Base-by-base conservation (phyloP, 1,140 invertebrate species). In the Caerostris extrusa region DNA sequence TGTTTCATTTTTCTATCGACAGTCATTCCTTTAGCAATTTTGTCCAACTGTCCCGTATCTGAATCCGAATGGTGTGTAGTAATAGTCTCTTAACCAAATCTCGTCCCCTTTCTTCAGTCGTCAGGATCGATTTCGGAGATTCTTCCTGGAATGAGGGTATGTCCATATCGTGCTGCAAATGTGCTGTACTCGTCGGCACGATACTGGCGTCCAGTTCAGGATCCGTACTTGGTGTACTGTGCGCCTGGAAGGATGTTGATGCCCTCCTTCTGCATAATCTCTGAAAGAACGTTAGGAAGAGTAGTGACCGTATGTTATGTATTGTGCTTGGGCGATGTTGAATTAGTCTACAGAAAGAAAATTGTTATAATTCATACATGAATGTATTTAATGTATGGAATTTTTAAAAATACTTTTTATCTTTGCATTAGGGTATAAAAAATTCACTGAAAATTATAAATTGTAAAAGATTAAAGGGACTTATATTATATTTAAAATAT, bases 281-380 rank as follows among this genome's bases (percentile, higher is more conserved):
- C 95, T 34, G 96, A 96, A 3, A 97, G 95, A 34, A 97, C 95
- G n/a, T 96, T 95, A 3, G 97, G 97, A 3, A 97, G 95, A n/a
- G 94, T 96, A 97, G 95, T 97, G 96, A 12, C 95, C 96, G 95
- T 96, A 97, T 6, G 96, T 96, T 67, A 97, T 95, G 91, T 96
- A 96, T 95, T 97, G 96, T 53, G 96, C 95, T 69, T 95, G 91
- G 14, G 95, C 95, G 50, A 95, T 95, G 81, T 95, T 91, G 58
- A 95, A n/a, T 94, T 12, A 95, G 91, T 61, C 95, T 95, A 19
- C 6, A 34, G 64, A 88, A 7, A 53, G 60, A 90, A 10, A 83
- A 81, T 88, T 89, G 34, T 53, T 10, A 34, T 34, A 34, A 34
- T 34, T 34, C 34, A 34, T 34, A 34, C 34, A 34, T 34, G 34